Percentiles rank a stretch among this genome's conserved stretches.
Conservation (phyloP, 2,797 vertebrate genomes). For the Thunnus albacares region DNA sequence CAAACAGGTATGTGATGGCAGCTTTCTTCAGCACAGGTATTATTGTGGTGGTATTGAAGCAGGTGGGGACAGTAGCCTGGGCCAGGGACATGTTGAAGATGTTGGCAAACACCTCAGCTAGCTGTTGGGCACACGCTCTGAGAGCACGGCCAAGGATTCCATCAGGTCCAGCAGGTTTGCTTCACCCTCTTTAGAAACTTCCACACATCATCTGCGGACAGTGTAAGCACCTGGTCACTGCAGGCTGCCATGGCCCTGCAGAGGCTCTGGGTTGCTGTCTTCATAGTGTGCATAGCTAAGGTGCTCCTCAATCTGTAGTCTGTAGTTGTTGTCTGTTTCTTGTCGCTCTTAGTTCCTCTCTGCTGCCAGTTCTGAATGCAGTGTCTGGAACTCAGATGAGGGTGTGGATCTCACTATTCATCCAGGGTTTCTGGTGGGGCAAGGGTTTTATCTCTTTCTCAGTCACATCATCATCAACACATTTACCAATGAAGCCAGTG, state of each 20-base stretch:
- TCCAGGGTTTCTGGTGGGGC: not conserved
- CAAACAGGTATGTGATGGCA: not conserved
- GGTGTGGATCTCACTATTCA: not conserved
- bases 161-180: not conserved
- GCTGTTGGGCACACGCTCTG: not conserved
- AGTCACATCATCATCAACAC: not conserved
- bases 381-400: not conserved
- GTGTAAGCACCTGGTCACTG: not conserved
- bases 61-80: too few relatives aligned
- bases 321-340: too few relatives aligned
- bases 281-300: too few relatives aligned
- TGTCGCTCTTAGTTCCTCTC: not conserved
- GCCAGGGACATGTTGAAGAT: not conserved
- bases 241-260: not conserved
- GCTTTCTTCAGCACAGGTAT: not conserved
- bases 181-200: not conserved
- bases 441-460: not conserved
- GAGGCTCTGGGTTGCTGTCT: too few relatives aligned
- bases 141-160: not conserved
- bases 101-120: not conserved
- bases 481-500: too few relatives aligned
- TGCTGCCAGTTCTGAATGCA: not conserved
- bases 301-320: too few relatives aligned
- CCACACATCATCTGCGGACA: not conserved
- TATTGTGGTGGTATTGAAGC: too few relatives aligned